A percentile compares a stretch with the other conserved stretches of the same genome.
These are phyloP conservation scores for Bettongia penicillata DNA, from an alignment of 2,113 vertebrate species.

Conservation along the genomic window DNA sequence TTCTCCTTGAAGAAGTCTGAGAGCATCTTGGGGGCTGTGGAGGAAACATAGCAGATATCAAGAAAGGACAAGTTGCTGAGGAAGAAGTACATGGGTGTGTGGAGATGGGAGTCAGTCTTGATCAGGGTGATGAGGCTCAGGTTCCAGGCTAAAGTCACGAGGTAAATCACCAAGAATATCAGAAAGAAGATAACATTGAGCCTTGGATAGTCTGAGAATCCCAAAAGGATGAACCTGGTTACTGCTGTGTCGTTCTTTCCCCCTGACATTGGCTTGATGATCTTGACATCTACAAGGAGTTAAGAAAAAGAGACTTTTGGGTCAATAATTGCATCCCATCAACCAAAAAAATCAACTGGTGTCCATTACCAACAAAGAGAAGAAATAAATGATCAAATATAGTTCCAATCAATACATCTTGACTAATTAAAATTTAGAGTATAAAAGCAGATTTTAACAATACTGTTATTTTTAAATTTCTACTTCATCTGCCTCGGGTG, in stretches of 20 bases:
- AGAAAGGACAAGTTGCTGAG: conserved; percentile 57
- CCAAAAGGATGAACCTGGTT: conserved; percentile 55
- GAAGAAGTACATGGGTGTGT: conserved; percentile 62
- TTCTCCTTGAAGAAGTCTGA: conserved; percentile 44
- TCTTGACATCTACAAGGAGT: conserved; percentile 30
- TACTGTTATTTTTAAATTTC: neutral
- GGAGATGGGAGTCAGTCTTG: conserved; percentile 23
- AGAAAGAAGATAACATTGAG: conserved; percentile 36
- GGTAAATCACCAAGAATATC: conserved; percentile 39
- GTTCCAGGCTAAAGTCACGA: conserved; percentile 46
- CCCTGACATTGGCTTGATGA: conserved; percentile 10
- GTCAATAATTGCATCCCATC: neutral
- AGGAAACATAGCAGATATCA: conserved; percentile 51
- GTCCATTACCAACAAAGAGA: neutral
- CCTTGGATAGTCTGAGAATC: conserved; percentile 48
- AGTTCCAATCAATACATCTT: neutral
- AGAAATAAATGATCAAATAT: neutral
- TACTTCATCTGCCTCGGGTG: neutral
- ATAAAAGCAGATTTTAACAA: neutral
- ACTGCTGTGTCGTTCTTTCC: conserved; percentile 21
- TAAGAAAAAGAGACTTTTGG: neutral
- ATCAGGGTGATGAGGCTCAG: conserved; percentile 37
- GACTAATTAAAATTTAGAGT: neutral
- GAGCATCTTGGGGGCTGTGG: conserved; percentile 39
- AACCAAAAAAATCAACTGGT: neutral